phyloP scores from a whole-genome alignment of 2,888 invertebrate species.

The Platycheirus rosarum region DNA sequence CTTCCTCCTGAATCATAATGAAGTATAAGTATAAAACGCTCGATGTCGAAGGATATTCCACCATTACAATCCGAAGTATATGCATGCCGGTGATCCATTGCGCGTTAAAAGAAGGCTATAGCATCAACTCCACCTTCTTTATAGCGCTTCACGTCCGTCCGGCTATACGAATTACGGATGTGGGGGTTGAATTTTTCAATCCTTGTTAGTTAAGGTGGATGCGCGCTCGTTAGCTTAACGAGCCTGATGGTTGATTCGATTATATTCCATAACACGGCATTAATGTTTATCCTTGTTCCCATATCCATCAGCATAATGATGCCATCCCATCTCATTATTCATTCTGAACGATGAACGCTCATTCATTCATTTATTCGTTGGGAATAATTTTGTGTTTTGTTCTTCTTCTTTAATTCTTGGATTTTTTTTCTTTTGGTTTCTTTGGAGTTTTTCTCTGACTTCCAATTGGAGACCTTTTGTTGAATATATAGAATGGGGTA shows the following conservation, averaged over 20 bases:
- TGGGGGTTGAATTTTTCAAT: slow-evolving; percentile 67
- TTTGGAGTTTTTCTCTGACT: slow-evolving; percentile 44
- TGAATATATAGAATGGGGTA: no score
- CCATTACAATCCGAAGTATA: slow-evolving; percentile 66
- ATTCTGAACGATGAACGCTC: slow-evolving; percentile 57
- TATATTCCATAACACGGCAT: slow-evolving; percentile 74
- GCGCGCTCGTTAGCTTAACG: slow-evolving; percentile 76
- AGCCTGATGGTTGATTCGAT: slow-evolving; percentile 76
- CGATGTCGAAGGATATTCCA: slow-evolving; percentile 55
- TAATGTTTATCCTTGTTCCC: slow-evolving; percentile 73
- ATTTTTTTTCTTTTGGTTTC: slow-evolving; percentile 16
- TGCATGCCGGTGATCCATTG: slow-evolving; percentile 50
- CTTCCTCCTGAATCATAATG: slow-evolving; percentile 68
- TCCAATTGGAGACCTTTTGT: slow-evolving; percentile 55
- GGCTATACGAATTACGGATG: slow-evolving; percentile 21
- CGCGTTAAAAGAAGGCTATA: slow-evolving; percentile 54
- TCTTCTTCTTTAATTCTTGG: slow-evolving; percentile 37
- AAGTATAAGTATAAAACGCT: slow-evolving; percentile 71
- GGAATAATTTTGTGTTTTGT: slow-evolving; percentile 65
- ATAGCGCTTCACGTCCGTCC: slow-evolving; percentile 34
- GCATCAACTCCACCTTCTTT: slow-evolving; percentile 52
- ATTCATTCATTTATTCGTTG: slow-evolving; percentile 73
- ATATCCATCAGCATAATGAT: slow-evolving; percentile 73
- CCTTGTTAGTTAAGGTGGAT: slow-evolving; percentile 74
- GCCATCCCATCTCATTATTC: slow-evolving; percentile 74